These are phyloP conservation scores for Chaetops frenatus DNA, from an alignment of 2,113 vertebrate species.

Conservation along the genomic window DNA sequence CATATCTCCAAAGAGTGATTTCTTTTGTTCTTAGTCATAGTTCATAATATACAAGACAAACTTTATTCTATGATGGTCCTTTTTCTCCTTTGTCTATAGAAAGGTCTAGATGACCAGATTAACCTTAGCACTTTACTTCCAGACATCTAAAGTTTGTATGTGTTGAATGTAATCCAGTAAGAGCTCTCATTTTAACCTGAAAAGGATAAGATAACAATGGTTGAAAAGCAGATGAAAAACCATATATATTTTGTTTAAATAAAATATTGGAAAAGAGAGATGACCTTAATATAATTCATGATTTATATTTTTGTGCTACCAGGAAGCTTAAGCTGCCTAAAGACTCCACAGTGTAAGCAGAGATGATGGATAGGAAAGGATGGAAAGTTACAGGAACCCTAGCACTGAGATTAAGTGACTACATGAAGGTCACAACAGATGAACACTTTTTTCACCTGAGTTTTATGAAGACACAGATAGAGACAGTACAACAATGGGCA, in stretches of 20 bases:
- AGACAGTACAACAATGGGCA: neutral
- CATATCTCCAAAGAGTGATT: neutral
- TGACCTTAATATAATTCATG: slow-evolving; percentile 8
- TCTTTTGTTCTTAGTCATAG: neutral
- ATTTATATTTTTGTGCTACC: neutral
- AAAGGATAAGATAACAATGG: neutral
- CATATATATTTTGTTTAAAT: neutral
- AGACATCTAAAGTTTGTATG: neutral
- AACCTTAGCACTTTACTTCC: neutral
- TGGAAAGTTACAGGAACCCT: neutral
- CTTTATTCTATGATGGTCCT: neutral
- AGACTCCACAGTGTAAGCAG: neutral
- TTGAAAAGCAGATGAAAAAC: neutral
- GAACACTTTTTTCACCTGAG: neutral
- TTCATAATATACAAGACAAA: neutral
- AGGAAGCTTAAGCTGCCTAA: neutral
- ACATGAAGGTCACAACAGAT: neutral
- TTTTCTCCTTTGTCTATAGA: neutral
- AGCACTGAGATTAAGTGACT: neutral
- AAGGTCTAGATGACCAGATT: neutral
- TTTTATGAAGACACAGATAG: neutral
- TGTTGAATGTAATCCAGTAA: neutral
- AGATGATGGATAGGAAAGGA: neutral
- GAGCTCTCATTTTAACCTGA: neutral
- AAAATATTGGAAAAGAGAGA: neutral